phyloP scores from a whole-genome alignment of 1,140 invertebrate species.

The Hylaeus anthracinus region DNA sequence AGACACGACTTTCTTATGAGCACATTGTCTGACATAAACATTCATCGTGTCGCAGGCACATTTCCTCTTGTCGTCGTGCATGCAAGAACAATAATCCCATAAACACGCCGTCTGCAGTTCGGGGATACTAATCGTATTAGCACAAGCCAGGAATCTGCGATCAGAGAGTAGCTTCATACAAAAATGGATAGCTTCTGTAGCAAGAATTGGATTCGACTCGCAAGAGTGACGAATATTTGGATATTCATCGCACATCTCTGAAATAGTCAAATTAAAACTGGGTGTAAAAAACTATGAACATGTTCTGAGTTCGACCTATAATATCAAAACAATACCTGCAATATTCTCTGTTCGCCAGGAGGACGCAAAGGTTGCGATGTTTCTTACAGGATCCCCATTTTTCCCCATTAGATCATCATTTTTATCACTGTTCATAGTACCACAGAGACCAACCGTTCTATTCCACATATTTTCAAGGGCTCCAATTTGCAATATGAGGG shows the following conservation, averaged over 20 bases:
- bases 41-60: constrained; percentile 90
- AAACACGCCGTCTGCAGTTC: constrained; percentile 85
- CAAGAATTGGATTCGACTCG: constrained; percentile 65
- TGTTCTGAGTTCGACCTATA: not conserved
- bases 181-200: constrained; percentile 82
- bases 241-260: constrained; percentile 84
- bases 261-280: constrained; percentile 65
- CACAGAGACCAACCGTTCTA: constrained; percentile 90
- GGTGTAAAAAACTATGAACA: not conserved
- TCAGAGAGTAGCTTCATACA: constrained; percentile 85
- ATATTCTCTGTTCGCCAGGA: constrained; percentile 86
- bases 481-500: constrained; percentile 82
- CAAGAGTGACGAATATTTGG: constrained; percentile 82
- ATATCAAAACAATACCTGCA: constrained; percentile 80
- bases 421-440: constrained; percentile 86
- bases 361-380: constrained; percentile 82
- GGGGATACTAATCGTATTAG: constrained; percentile 82
- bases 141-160: constrained; percentile 84
- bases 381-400: constrained; percentile 80
- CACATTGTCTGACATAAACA: constrained; percentile 89
- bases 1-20: constrained; percentile 83
- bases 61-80: constrained; percentile 80
- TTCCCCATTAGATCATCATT: constrained; percentile 86
- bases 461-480: constrained; percentile 87
- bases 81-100: constrained; percentile 90